Base-by-base conservation (phyloP, 2,797 vertebrate genomes). In the Anguilla anguilla region DNA sequence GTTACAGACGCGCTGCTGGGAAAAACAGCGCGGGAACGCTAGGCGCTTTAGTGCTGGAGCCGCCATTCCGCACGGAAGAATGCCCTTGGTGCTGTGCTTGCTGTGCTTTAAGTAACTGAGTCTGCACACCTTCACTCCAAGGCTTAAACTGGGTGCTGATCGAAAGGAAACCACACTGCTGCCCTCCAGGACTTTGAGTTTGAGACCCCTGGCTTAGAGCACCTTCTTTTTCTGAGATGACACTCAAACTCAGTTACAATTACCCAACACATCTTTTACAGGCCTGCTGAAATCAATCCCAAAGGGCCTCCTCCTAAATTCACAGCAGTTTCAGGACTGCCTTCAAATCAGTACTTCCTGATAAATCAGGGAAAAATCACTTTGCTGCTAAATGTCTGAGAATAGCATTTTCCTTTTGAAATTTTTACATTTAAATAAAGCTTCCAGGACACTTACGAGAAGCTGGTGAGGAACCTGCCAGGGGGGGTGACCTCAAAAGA, bases 401-500 rank as follows among this genome's bases (percentile, higher is more conserved):
- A 61, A 61, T 61, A 1, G 22, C 17, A 25, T 55, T 55, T 55
- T 59, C 10, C 17, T 64, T 64, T 64, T 64, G 5, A 64, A 64
- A 6, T 19, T 6, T 0, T 19, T 19, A 59, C 4, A 64, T 64
- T 4, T n/a, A 22, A 64, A 5, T 19, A 35, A 11, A 77, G 72
- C 28, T 4, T 39, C 28, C 72, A 5, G 28, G 9, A 15, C 31
- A 77, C 31, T 77, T 77, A 39, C 35, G 72, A 77, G 72, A 77
- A 39, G 31, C 13, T 77, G 31, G 31, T 77, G 43, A 81, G 39
- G 15, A 22, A 81, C 31, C 72, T 39, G 72, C 31, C 31, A 77
- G 72, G 22, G 93, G 59, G 59, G 39, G 39, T 64, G 59, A 19
- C 59, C 59, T 22, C 5, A 64, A 64, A 17, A 64, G 59, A 61